Base-by-base conservation (phyloP, 2,888 invertebrate genomes). In the Macrosiphum euphorbiae region DNA sequence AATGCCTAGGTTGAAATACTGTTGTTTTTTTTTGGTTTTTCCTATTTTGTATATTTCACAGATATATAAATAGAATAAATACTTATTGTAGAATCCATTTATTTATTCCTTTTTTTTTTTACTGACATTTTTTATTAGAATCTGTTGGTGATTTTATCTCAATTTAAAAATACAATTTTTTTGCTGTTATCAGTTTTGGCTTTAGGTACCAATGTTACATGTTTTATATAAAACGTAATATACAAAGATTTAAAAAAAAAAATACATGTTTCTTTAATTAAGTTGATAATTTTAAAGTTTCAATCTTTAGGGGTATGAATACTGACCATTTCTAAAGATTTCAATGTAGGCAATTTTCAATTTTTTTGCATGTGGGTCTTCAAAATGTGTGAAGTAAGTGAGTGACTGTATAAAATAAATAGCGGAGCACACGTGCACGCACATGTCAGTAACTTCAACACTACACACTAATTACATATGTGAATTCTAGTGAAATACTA, bases 31-130 rank as follows among this genome's bases (percentile, higher is more conserved):
- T 93, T 58, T 89, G 94, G 92, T 55, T 92, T 90, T 92, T 86
- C 92, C 94, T 87, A 92, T 90, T 91, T 90, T 92, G 90, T 92
- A 55, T 92, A 78, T 92, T 94, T 92, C 90, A 94, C 94, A 94
- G 94, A 90, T 92, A 86, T 94, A 92, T 92, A 94, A 89, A 92
- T 94, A 93, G 89, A 94, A 94, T 94, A 92, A 90, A 94, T 91
- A 94, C 92, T 94, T 94, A 92, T 90, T 89, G 86, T 91, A 94
- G 90, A 92, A 93, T 94, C 41, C 88, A 94, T 89, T 94, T 94
- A 86, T 94, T 94, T 90, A 90, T 90, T 94, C 61, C 90, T 86
- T 90, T 86, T 94, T 86, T 89, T 89, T 88, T 87, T 61, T 47
- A 35, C 85, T 58, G 67, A 61, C 55, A 89, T 90, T 93, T 94